Percentiles rank a stretch among this genome's conserved stretches.
These are phyloP conservation scores for Oreonectes daqikongensis DNA, from an alignment of 2,797 vertebrate genomes.

Conservation along the genomic window DNA sequence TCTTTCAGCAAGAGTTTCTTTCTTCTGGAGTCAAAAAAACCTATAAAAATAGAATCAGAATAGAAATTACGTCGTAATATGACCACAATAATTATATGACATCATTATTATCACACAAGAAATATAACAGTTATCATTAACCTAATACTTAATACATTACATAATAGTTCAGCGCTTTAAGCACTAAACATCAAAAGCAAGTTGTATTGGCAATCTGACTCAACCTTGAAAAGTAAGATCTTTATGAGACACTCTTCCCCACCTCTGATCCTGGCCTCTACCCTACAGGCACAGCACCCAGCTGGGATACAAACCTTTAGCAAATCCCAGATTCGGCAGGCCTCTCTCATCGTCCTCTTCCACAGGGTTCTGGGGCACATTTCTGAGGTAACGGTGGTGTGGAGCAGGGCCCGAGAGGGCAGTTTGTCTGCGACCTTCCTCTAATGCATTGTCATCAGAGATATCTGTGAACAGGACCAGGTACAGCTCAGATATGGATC, in stretches of 20 bases:
- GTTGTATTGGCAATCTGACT: no score
- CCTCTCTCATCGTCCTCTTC: constrained; percentile 81
- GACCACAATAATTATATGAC: background rate
- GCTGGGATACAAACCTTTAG: constrained; percentile 80
- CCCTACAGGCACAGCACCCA: background rate
- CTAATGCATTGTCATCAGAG: constrained; percentile 76
- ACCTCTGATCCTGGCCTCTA: no score
- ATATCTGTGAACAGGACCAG: constrained; percentile 73
- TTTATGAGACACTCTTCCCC: no score
- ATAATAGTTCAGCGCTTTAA: no score
- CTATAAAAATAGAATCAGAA: constrained; percentile 80
- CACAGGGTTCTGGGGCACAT: constrained; percentile 66
- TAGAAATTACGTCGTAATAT: no score
- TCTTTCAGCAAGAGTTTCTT: constrained; percentile 91
- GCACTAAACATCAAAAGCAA: no score
- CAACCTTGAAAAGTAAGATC: no score
- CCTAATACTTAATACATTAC: no score
- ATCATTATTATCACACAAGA: no score
- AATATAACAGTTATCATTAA: no score
- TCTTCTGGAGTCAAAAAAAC: constrained; percentile 88
- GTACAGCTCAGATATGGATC: background rate
- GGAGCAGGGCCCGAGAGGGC: constrained; percentile 73
- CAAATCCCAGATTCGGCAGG: constrained; percentile 66
- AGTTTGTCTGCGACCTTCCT: constrained; percentile 85
- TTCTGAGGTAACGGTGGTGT: constrained; percentile 76